phyloP scores from a whole-genome alignment of 2,888 invertebrate genomes.

The Dicyrtomina minuta region DNA sequence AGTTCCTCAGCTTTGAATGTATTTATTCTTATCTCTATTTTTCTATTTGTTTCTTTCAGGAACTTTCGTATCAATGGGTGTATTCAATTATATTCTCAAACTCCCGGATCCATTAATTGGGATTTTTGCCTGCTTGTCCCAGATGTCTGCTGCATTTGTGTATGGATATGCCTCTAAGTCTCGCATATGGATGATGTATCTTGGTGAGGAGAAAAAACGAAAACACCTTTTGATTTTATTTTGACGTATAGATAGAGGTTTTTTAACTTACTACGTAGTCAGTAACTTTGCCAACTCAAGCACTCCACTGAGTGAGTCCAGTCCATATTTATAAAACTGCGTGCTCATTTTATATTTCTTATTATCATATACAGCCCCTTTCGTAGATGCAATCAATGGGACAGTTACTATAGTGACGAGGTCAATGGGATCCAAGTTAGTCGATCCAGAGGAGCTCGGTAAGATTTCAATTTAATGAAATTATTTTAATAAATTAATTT shows the following conservation, averaged over 20 bases:
- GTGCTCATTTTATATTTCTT: no score
- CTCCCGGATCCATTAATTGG: constrained; percentile 21
- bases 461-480: no score
- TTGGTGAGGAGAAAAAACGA: constrained; percentile 7
- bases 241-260: no score
- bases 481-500: no score
- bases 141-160: constrained; percentile 18
- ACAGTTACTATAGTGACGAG: background rate
- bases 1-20: no score
- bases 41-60: no score
- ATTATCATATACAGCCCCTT: constrained; percentile 5
- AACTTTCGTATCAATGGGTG: background rate
- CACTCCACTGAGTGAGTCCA: no score
- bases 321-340: no score
- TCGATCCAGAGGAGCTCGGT: constrained; percentile 11
- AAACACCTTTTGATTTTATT: constrained; percentile 14
- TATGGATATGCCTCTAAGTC: constrained; percentile 22
- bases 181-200: constrained; percentile 27
- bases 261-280: no score
- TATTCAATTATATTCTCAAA: background rate
- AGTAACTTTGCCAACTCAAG: no score
- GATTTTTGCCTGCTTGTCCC: constrained; percentile 8
- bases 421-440: constrained; percentile 7
- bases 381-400: constrained; percentile 11
- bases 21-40: no score